These are phyloP conservation scores for Thera obeliscata DNA, from an alignment of 2,888 invertebrate species.

Conservation along the genomic window DNA sequence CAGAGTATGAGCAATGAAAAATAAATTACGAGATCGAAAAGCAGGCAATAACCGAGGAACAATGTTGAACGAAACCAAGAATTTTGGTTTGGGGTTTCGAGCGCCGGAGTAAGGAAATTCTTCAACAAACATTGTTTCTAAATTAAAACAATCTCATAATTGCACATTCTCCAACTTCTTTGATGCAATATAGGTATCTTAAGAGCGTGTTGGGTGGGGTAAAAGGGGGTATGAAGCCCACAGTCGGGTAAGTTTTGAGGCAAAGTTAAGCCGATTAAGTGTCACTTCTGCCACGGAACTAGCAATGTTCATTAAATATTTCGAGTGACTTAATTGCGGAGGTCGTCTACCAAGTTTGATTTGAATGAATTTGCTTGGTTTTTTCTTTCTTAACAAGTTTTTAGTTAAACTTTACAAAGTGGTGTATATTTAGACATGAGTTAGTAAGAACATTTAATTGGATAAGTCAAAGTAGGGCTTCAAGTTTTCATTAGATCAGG, in stretches of 20 bases:
- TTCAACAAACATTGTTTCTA: slow-evolving; percentile 81
- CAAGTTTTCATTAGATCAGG: too few species aligned
- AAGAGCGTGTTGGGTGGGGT: slow-evolving; percentile 42
- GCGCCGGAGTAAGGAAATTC: slow-evolving; percentile 77
- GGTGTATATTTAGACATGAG: too few species aligned
- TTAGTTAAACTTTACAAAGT: neutral
- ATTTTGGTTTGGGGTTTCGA: slow-evolving; percentile 78
- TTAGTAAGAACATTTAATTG: too few species aligned
- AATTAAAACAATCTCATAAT: slow-evolving; percentile 85
- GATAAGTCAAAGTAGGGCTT: too few species aligned
- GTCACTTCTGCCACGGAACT: slow-evolving; percentile 81
- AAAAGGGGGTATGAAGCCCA: slow-evolving; percentile 43
- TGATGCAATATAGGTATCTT: slow-evolving; percentile 77
- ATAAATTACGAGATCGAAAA: slow-evolving; percentile 63
- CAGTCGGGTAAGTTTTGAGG: slow-evolving; percentile 74
- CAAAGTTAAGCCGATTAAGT: slow-evolving; percentile 82
- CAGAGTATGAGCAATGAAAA: too few species aligned
- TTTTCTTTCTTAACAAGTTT: neutral
- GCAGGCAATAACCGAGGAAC: slow-evolving; percentile 74
- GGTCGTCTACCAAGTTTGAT: slow-evolving; percentile 69
- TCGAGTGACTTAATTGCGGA: slow-evolving; percentile 79
- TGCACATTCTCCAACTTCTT: slow-evolving; percentile 82
- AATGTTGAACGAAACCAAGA: slow-evolving; percentile 79
- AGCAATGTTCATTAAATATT: slow-evolving; percentile 83
- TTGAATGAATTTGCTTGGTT: slow-evolving; percentile 56